Conservation (phyloP, 2,888 invertebrate species). For the Cataglyphis livida region DNA sequence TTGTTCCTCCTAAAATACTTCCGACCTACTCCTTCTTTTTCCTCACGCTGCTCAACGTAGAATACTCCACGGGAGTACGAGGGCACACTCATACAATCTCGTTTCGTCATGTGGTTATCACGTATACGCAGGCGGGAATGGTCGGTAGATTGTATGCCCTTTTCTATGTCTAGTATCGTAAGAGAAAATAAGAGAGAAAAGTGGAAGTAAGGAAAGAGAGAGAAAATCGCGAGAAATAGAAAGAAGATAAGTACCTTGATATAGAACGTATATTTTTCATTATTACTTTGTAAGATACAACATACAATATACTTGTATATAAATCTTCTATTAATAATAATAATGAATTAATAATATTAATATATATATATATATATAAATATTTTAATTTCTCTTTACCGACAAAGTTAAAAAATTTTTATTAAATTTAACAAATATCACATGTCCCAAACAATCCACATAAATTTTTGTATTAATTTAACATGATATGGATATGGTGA, state of each 20-base stretch:
- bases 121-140: conserved; percentile 19
- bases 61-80: background rate
- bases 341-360: too few species aligned
- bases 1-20: background rate
- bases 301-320: background rate
- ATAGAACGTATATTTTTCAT: background rate
- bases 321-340: too few species aligned
- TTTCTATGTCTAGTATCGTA: conserved; percentile 34
- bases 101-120: conserved; percentile 29
- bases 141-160: conserved; percentile 28
- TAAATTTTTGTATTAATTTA: too few species aligned
- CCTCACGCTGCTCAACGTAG: background rate
- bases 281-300: background rate
- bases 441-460: too few species aligned
- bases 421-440: too few species aligned
- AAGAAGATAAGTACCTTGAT: conserved; percentile 6
- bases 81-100: conserved; percentile 7
- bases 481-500: too few species aligned
- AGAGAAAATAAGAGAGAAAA: conserved; percentile 24
- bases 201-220: conserved; percentile 26
- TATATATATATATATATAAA: too few species aligned
- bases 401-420: background rate
- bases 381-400: background rate
- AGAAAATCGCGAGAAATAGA: background rate
- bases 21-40: background rate